These are phyloP conservation scores for Fistularia commersonii DNA, from an alignment of 2,797 vertebrate genomes.

Conservation along the genomic window DNA sequence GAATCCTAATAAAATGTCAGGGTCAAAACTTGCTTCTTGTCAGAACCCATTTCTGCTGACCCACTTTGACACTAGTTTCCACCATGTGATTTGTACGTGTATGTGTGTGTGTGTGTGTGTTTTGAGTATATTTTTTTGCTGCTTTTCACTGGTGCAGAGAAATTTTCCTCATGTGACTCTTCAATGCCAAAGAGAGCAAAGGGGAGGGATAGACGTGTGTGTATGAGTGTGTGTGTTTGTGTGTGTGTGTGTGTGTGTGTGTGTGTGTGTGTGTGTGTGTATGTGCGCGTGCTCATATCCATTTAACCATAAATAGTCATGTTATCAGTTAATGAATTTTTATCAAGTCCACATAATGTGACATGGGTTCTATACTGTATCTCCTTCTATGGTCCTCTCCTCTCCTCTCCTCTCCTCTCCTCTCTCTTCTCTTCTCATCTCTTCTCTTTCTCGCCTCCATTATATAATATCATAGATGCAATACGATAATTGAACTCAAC, in stretches of 20 bases:
- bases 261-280: slow-evolving; percentile 3
- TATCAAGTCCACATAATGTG: slow-evolving; percentile 55
- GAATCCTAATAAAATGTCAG: too few relatives aligned
- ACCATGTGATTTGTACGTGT: slow-evolving; percentile 42
- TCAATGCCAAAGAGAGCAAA: slow-evolving; percentile 10
- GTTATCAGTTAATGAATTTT: slow-evolving; percentile 58
- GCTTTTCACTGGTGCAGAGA: slow-evolving; percentile 46
- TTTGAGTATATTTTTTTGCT: slow-evolving; percentile 13
- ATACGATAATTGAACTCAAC: too few relatives aligned
- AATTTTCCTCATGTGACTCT: slow-evolving; percentile 46
- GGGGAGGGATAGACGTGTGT: slow-evolving; percentile 9
- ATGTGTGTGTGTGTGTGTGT: slow-evolving; percentile 19
- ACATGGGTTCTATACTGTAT: slow-evolving; percentile 52
- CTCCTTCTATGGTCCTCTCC: slow-evolving; percentile 65
- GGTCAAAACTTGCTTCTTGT: too few relatives aligned
- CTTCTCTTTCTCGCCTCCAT: slow-evolving; percentile 6
- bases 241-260: slow-evolving; percentile 1
- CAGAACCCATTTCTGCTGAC: slow-evolving; percentile 22
- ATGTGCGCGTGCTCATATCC: slow-evolving; percentile 6
- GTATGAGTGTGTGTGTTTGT: too few relatives aligned
- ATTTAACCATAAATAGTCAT: slow-evolving; percentile 69
- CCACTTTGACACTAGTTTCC: slow-evolving; percentile 44
- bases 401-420: slow-evolving; percentile 25
- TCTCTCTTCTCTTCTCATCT: slow-evolving; percentile 12
- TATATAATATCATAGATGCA: neutral